These are phyloP conservation scores for Pipra filicauda DNA, from an alignment of 2,113 vertebrate genomes.

Conservation along the genomic window DNA sequence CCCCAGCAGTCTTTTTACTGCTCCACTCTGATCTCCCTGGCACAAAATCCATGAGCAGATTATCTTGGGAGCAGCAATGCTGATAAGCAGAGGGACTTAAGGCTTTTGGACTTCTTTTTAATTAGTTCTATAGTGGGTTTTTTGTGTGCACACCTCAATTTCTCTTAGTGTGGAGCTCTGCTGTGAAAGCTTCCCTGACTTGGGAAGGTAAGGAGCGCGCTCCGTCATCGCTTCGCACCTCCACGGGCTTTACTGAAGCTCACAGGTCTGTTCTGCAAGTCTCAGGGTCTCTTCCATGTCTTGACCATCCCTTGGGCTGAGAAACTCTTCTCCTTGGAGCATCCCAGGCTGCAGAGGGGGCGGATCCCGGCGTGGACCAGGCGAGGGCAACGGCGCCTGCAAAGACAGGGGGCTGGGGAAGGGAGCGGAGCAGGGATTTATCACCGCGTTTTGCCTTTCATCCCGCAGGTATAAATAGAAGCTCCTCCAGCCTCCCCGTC, in stretches of 20 bases:
- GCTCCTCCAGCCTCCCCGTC: background rate
- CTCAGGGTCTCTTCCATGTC: rapidly evolving
- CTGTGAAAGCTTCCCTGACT: background rate
- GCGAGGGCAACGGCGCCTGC: background rate
- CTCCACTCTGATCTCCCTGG: slow-evolving; percentile 58
- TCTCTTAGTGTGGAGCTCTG: background rate
- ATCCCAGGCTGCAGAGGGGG: background rate
- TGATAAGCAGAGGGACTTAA: slow-evolving; percentile 58
- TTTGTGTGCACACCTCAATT: background rate
- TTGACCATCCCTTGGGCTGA: background rate
- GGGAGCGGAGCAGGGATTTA: background rate
- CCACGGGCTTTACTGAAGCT: background rate
- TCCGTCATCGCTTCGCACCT: rapidly evolving
- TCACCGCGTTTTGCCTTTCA: background rate
- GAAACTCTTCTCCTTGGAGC: background rate
- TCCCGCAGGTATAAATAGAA: slow-evolving; percentile 53
- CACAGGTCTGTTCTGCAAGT: background rate
- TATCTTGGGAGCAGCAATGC: slow-evolving; percentile 54
- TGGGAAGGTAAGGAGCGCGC: background rate
- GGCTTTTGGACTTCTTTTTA: slow-evolving; percentile 51
- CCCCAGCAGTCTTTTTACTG: slow-evolving; percentile 54
- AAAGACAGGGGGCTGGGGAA: background rate
- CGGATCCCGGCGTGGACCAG: rapidly evolving
- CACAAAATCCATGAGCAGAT: slow-evolving; percentile 62
- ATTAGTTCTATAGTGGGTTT: slow-evolving; percentile 25